Conservation (phyloP, 1,140 invertebrate species). For the Lepidurus apus region DNA sequence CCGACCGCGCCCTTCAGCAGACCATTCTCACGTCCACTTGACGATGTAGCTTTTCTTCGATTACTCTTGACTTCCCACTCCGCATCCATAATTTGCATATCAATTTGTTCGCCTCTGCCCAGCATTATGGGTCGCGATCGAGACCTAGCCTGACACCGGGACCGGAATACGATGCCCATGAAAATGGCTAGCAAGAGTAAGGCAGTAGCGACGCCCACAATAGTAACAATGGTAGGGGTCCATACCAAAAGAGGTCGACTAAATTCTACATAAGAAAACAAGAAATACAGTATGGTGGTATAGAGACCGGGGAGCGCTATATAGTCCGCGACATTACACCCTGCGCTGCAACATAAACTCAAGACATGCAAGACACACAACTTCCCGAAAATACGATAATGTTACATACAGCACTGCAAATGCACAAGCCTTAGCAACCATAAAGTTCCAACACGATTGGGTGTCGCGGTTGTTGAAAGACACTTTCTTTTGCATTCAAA, state of each 20-base stretch:
- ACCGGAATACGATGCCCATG: conserved; percentile 21
- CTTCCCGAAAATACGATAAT: no score
- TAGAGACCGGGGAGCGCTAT: no score
- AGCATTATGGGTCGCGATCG: neutral
- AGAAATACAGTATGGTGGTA: neutral
- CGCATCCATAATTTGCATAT: conserved; percentile 14
- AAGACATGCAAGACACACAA: no score
- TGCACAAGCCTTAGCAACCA: no score
- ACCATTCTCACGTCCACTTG: conserved; percentile 4
- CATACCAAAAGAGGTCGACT: conserved; percentile 11
- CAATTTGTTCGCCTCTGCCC: neutral
- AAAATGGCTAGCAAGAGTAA: conserved; percentile 4
- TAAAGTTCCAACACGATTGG: no score
- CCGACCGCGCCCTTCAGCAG: neutral
- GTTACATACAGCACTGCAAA: no score
- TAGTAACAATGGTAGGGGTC: conserved; percentile 4
- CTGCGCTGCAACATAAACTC: no score
- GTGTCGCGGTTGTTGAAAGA: no score
- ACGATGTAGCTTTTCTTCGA: neutral
- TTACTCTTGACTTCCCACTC: conserved; percentile 3
- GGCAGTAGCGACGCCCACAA: neutral
- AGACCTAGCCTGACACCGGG: neutral
- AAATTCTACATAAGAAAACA: conserved; percentile 20
- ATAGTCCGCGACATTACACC: no score
- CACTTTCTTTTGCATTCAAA: no score